phyloP scores from a whole-genome alignment of 2,888 invertebrate genomes.

The Odontocolon sp. region DNA sequence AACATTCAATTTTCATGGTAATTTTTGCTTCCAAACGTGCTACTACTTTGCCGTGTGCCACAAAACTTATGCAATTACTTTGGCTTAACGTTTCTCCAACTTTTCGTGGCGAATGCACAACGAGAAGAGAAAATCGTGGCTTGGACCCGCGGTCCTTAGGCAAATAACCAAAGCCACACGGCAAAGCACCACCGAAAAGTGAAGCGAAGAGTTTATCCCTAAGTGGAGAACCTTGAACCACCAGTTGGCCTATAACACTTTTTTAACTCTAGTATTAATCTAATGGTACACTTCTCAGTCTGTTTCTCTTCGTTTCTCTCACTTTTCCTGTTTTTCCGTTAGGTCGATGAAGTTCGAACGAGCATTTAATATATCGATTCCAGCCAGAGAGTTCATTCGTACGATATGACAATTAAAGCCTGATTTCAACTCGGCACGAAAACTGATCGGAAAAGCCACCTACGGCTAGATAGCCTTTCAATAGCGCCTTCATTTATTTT shows the following conservation, averaged over 20 bases:
- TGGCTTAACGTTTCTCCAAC: conserved; percentile 62
- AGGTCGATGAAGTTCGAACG: conserved; percentile 32
- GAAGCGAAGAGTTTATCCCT: conserved; percentile 49
- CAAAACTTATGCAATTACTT: conserved; percentile 64
- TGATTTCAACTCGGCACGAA: conserved; percentile 68
- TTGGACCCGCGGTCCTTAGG: conserved; percentile 40
- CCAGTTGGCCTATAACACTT: conserved; percentile 32
- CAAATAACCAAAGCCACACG: conserved; percentile 50
- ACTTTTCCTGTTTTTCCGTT: conserved; percentile 28
- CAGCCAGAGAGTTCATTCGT: conserved; percentile 66
- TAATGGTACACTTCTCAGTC: conserved; percentile 18
- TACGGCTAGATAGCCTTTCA: conserved; percentile 71
- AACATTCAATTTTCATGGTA: conserved; percentile 64
- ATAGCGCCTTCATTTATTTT: conserved; percentile 72
- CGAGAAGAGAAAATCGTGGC: conserved; percentile 24
- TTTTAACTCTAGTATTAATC: conserved; percentile 44
- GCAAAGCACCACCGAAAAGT: conserved; percentile 20
- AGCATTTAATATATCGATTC: conserved; percentile 68
- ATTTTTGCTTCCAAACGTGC: conserved; percentile 60
- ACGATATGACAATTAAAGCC: conserved; percentile 73
- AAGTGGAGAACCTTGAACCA: conserved; percentile 30
- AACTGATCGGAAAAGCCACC: conserved; percentile 61
- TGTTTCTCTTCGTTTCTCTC: conserved; percentile 12
- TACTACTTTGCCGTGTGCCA: conserved; percentile 45
- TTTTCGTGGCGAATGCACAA: conserved; percentile 52